These are phyloP conservation scores for Plotosus lineatus DNA, from an alignment of 2,113 vertebrate genomes.

Conservation along the genomic window DNA sequence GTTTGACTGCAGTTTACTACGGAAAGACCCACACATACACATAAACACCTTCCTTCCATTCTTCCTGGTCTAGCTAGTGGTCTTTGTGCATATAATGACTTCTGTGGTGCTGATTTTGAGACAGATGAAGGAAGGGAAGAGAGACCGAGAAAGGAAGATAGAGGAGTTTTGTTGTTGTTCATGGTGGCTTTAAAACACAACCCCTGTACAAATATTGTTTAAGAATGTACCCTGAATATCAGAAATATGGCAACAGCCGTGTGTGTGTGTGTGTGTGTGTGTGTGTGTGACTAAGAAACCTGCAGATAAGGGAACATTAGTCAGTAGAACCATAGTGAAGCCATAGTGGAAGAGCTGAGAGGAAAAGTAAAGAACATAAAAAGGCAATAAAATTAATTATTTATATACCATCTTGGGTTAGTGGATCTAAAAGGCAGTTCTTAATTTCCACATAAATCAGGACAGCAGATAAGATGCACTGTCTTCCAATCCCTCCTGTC, in stretches of 20 bases:
- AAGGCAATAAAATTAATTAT: constrained; percentile 2
- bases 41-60: background rate
- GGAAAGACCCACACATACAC: background rate
- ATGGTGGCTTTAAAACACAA: background rate
- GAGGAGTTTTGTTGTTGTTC: background rate
- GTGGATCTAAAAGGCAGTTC: background rate
- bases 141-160: background rate
- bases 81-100: constrained; percentile 18
- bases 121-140: constrained; percentile 18
- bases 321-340: background rate
- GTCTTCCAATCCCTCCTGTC: too few species aligned
- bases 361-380: too few species aligned
- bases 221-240: background rate
- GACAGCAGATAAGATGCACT: constrained; percentile 12
- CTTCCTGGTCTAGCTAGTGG: background rate
- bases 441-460: background rate
- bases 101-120: background rate
- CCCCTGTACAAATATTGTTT: background rate
- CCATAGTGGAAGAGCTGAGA: too few species aligned
- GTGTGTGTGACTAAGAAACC: background rate
- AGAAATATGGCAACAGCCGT: background rate
- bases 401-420: constrained; percentile 19
- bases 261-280: background rate
- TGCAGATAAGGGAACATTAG: background rate
- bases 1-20: background rate